These are phyloP conservation scores for Alexandromys fortis DNA, from an alignment of 2,113 vertebrate species.

Conservation along the genomic window DNA sequence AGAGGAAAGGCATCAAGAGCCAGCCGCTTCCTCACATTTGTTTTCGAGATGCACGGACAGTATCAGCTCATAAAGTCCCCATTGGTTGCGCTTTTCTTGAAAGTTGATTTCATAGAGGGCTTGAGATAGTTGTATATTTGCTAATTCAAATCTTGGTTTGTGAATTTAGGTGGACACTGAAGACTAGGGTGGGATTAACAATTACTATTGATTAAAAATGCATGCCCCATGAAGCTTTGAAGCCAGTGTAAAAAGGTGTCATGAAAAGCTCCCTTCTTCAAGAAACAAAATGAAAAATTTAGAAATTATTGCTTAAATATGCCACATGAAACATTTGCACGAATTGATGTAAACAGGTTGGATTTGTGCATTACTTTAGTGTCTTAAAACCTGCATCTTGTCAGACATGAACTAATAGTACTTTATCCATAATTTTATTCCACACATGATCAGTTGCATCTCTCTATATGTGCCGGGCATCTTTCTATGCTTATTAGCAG, in stretches of 20 bases:
- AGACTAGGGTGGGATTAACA: not conserved
- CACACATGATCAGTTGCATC: not conserved
- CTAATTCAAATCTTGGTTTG: not conserved
- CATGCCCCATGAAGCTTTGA: not conserved
- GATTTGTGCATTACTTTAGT: not conserved
- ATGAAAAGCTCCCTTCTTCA: not conserved
- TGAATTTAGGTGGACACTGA: not conserved
- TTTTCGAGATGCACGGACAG: constrained; percentile 58
- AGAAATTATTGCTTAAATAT: not conserved
- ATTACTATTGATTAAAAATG: not conserved
- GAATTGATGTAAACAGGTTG: not conserved
- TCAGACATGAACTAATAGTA: not conserved
- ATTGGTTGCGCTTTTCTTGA: not conserved
- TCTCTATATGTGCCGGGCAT: not conserved
- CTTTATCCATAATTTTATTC: not conserved
- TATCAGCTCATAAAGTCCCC: not conserved
- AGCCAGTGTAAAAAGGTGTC: not conserved
- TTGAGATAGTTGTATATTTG: not conserved
- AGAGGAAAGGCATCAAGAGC: constrained; percentile 23
- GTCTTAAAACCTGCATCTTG: not conserved
- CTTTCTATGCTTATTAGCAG: not conserved
- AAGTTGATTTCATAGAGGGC: constrained; percentile 65
- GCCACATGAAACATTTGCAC: not conserved
- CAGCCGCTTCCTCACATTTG: constrained; percentile 54
- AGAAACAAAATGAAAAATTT: constrained; percentile 33